Base-by-base conservation (phyloP, 2,888 invertebrate genomes). In the Acanthosepion lycidas region DNA sequence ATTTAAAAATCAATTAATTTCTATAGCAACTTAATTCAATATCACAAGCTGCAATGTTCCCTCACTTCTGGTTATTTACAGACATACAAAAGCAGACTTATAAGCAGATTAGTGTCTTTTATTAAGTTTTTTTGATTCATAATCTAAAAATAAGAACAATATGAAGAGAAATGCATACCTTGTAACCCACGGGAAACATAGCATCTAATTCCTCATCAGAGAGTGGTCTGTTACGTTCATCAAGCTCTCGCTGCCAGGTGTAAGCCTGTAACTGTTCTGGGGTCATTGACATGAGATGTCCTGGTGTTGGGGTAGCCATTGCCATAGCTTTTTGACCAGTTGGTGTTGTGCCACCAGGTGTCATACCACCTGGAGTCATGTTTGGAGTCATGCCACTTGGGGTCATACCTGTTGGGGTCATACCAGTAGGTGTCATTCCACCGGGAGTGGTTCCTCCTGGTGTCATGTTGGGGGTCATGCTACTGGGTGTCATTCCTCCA, bases 211-310 rank as follows among this genome's bases (percentile, higher is more conserved):
- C 99, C 97, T 99, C 99, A 97, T 99, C 99, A 0, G 99, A 98
- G 96, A 99, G 98, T 0, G 99, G 99, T 95, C 99, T 98, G 97
- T 99, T 99, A 95, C 99, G 98, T 97, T 99, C 99, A 97, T 99
- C 99, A 95, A 99, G 99, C 98, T 99, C 99, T 96, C 99, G 98
- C 97, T 99, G 99, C 99, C 99, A 99, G 55, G 99, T 98, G 97
- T 99, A 99, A 0, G 99, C 99, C 97, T 99, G 99, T 95, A 99
- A 98, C 97, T 99, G 99, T 97, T 99, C 99, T 0, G 99, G 99
- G 0, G 99, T 99, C 99, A 99, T 99, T 28, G 99, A 99, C 95
- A 99, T 98, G 95, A 99, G 98, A 96, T 99, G 99, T 42, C 99
- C 98, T 0, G 99, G 99, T 0, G 99, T 99, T 0, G 99, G 99